Percentiles rank a stretch among this genome's conserved stretches.
phyloP scores from a whole-genome alignment of 2,113 vertebrate genomes.

The Lasiurus borealis region DNA sequence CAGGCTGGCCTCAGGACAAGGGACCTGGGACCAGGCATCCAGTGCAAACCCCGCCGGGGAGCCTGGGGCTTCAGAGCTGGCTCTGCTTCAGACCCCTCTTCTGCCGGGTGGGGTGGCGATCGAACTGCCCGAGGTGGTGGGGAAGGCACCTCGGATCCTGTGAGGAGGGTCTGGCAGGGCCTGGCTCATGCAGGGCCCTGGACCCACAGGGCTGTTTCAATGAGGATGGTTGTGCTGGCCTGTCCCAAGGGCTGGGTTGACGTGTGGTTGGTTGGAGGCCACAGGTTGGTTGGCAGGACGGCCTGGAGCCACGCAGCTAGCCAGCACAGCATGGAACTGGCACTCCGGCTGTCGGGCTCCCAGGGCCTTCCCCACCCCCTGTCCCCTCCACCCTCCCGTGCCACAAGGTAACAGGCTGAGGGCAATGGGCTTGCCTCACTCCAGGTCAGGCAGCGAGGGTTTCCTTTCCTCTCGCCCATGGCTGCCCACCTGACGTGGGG shows the following conservation, averaged over 20 bases:
- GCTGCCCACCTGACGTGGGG: background rate
- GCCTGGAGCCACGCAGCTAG: background rate
- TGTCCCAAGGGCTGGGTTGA: too few species aligned
- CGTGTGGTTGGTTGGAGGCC: background rate
- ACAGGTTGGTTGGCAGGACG: background rate
- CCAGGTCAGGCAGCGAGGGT: background rate
- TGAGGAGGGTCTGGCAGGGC: accelerated
- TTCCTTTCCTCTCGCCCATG: background rate
- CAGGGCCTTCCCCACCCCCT: background rate
- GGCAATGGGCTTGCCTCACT: background rate
- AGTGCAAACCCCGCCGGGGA: accelerated
- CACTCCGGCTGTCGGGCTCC: background rate
- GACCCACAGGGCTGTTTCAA: accelerated
- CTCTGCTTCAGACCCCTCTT: background rate
- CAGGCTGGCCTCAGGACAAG: accelerated
- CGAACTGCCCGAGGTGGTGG: accelerated
- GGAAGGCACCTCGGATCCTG: background rate
- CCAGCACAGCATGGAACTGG: background rate
- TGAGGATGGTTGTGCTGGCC: accelerated
- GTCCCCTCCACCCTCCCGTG: too few species aligned
- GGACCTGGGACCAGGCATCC: accelerated
- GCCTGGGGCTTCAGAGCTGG: accelerated
- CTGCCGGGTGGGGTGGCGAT: background rate
- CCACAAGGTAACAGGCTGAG: background rate
- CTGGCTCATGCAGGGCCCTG: accelerated